Conservation (phyloP, 1,140 invertebrate species). For the Eriocheir sinensis region DNA sequence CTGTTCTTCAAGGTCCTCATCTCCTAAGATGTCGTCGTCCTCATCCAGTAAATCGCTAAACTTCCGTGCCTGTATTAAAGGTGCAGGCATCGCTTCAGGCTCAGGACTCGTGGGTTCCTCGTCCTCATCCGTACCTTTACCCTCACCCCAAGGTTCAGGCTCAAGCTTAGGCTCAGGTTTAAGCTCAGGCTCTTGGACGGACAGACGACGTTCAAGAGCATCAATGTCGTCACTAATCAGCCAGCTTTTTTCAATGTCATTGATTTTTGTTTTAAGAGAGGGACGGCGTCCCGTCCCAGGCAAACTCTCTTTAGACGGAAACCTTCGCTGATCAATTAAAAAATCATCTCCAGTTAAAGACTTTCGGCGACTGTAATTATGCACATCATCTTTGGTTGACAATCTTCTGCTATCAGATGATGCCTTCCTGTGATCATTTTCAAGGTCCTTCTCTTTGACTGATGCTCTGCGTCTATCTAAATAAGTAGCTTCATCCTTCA, state of each 20-base stretch:
- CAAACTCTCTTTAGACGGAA: not conserved
- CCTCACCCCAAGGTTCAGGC: too few relatives aligned
- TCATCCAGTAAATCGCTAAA: constrained; percentile 52
- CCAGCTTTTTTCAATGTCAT: constrained; percentile 3
- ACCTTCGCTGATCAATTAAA: constrained; percentile 25
- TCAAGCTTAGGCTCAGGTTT: not conserved
- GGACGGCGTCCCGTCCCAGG: constrained; percentile 18
- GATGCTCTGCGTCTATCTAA: constrained; percentile 4
- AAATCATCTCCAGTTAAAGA: constrained; percentile 23
- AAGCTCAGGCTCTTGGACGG: not conserved
- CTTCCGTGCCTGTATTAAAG: constrained; percentile 30
- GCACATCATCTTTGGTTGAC: not conserved
- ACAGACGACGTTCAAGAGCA: constrained; percentile 30
- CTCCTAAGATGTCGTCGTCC: not conserved
- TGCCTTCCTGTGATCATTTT: too few relatives aligned
- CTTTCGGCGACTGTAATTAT: not conserved
- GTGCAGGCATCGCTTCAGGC: not conserved
- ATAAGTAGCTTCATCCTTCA: constrained; percentile 18
- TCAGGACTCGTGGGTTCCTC: not conserved
- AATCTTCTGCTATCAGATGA: not conserved
- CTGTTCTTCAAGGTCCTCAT: constrained; percentile 9
- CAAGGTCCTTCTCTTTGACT: not conserved
- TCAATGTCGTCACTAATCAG: not conserved
- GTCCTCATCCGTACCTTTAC: too few relatives aligned
- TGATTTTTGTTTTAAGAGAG: constrained; percentile 33